Evolutionary conservation across 2,113 vertebrate genomes (phyloP).

Genomic region (Cheirogaleus medius): DNA sequence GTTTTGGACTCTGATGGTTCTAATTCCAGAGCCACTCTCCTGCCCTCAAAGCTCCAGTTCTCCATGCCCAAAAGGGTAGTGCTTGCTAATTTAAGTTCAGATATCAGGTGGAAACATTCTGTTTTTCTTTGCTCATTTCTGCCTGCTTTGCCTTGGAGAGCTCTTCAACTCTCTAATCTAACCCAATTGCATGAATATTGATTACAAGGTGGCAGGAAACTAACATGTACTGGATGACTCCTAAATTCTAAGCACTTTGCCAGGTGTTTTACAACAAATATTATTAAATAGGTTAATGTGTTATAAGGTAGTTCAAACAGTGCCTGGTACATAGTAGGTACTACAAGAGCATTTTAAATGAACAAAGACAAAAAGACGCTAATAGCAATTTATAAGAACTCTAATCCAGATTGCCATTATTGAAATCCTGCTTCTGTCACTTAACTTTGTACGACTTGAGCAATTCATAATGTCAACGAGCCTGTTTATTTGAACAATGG

Average conservation of each 20-base stretch:
- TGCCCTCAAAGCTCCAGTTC: not conserved
- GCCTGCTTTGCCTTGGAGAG: not conserved
- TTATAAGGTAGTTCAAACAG: not conserved
- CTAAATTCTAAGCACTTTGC: not conserved
- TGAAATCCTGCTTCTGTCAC: not conserved
- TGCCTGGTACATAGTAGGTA: not conserved
- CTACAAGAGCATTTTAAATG: not conserved
- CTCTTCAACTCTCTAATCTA: not conserved
- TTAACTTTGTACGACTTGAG: not conserved
- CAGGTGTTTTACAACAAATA: not conserved
- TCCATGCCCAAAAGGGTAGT: not conserved
- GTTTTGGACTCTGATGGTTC: not conserved
- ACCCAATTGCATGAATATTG: not conserved
- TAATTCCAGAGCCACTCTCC: not conserved
- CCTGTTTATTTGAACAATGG: not conserved
- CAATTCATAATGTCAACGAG: not conserved
- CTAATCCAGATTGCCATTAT: not conserved
- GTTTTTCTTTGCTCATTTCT: constrained; percentile 13
- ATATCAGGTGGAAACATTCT: not conserved
- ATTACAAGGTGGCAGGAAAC: not conserved
- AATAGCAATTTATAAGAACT: constrained; percentile 21
- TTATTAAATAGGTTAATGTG: not conserved
- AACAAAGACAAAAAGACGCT: not conserved
- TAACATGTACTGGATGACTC: not conserved
- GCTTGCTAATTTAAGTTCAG: not conserved